Evolutionary conservation across 2,797 vertebrate species (phyloP).

Genomic region (Rhynchonycteris naso): DNA sequence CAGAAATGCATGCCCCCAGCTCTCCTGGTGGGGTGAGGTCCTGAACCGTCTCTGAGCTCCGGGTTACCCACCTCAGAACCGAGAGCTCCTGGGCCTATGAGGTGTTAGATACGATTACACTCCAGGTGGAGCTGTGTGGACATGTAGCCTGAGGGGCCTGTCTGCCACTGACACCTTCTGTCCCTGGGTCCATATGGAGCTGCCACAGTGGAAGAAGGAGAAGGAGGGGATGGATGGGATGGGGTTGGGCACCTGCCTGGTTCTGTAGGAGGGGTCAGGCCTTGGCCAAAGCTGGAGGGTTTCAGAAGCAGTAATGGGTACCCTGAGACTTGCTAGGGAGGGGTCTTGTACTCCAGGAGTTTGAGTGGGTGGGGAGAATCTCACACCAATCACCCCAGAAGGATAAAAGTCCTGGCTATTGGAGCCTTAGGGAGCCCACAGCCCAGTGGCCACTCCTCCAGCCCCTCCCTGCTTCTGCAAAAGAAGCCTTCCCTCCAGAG

Average conservation of each 20-base stretch:
- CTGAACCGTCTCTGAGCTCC: neutral
- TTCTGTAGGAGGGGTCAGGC: neutral
- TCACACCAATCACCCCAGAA: neutral
- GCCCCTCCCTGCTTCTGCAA: slow-evolving; percentile 34
- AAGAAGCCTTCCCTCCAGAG: slow-evolving; percentile 7
- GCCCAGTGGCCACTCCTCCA: neutral
- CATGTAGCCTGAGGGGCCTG: neutral
- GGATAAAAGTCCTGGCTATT: neutral
- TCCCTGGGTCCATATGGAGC: neutral
- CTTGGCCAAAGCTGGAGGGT: slow-evolving; percentile 17
- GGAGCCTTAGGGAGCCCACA: neutral
- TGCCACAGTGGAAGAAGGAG: neutral
- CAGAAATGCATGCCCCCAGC: neutral
- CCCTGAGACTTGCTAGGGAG: neutral
- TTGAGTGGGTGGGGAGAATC: neutral
- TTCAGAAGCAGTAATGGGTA: neutral
- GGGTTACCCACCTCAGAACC: neutral
- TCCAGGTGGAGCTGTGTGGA: neutral
- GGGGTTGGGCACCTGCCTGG: neutral
- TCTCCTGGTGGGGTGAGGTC: neutral
- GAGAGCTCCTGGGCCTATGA: neutral
- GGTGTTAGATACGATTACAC: slow-evolving; percentile 1
- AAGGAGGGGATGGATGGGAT: neutral
- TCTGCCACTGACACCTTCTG: slow-evolving; percentile 11
- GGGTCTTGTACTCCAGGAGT: neutral